A percentile compares a stretch with the other conserved stretches of the same genome.
Evolutionary conservation across 1,140 invertebrate genomes (phyloP).

Genomic region (Dolichoris vasculosae): DNA sequence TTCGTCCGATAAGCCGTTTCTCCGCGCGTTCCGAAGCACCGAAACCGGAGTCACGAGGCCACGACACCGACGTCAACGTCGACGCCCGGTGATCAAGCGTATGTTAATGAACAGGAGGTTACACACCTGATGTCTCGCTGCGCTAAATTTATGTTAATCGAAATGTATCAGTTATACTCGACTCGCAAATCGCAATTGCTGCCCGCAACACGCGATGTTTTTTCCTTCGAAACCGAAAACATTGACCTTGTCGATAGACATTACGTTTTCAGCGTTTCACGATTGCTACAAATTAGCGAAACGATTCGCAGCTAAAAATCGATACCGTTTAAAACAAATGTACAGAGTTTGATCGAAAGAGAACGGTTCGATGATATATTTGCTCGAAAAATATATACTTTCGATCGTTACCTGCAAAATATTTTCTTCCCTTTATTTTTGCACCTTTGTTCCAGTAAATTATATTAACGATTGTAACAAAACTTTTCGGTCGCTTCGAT

Average conservation of each 20-base stretch:
- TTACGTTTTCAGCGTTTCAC: background rate
- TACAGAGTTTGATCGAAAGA: background rate
- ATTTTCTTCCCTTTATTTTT: no score
- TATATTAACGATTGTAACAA: background rate
- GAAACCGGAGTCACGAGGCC: background rate
- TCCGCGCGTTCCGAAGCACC: background rate
- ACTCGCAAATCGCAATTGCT: conserved; percentile 58
- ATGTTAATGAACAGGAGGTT: conserved; percentile 68
- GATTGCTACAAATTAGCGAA: background rate
- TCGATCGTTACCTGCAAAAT: background rate
- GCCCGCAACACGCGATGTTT: conserved; percentile 32
- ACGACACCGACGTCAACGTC: background rate
- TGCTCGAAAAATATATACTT: background rate
- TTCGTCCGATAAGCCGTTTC: background rate
- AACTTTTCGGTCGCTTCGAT: background rate
- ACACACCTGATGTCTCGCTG: conserved; percentile 68
- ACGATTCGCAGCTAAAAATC: background rate
- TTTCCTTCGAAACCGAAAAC: conserved; percentile 13
- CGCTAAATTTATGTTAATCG: conserved; percentile 72
- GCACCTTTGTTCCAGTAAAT: no score
- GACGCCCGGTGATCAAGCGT: conserved; percentile 67
- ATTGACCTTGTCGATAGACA: conserved; percentile 12
- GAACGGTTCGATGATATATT: background rate
- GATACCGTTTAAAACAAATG: background rate
- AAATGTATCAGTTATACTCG: conserved; percentile 67